These are phyloP conservation scores for Palythoa grandis DNA, from an alignment of 92 coral and sea anemone genomes.

Conservation along the genomic window DNA sequence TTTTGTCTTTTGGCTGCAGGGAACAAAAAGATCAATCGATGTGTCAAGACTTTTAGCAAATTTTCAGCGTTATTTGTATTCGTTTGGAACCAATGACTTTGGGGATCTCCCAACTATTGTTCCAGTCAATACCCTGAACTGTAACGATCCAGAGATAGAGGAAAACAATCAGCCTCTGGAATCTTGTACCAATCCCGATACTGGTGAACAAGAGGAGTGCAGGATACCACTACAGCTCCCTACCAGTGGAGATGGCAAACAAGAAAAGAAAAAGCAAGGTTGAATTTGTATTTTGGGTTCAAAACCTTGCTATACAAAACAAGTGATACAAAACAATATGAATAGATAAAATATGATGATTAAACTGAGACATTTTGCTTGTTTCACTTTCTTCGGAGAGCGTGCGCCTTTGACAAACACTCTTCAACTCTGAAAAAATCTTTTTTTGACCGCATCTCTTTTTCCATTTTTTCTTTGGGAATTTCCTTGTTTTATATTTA, in stretches of 20 bases:
- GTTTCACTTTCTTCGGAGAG: too few species aligned
- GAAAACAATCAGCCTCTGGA: neutral
- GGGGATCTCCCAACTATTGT: conserved; percentile 8
- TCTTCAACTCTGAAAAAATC: too few species aligned
- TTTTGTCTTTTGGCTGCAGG: neutral
- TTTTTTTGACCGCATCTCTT: too few species aligned
- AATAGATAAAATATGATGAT: too few species aligned
- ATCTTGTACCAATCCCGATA: neutral
- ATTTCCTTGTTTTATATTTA: too few species aligned
- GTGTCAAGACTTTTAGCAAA: neutral
- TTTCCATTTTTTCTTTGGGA: too few species aligned
- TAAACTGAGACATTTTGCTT: too few species aligned
- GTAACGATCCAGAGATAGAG: neutral
- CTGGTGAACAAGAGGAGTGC: neutral
- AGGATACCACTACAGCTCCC: neutral
- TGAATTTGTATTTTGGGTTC: too few species aligned
- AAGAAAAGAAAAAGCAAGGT: neutral
- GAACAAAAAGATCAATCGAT: neutral
- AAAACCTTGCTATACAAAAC: too few species aligned
- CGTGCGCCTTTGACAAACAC: too few species aligned
- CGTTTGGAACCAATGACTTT: conserved; percentile 30
- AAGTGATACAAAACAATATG: too few species aligned
- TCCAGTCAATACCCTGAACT: conserved; percentile 4
- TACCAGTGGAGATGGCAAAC: neutral
- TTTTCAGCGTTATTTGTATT: conserved; percentile 4